A percentile compares a stretch with the other conserved stretches of the same genome.
phyloP scores from a whole-genome alignment of 2,888 invertebrate genomes.

The Dioctria rufipes region DNA sequence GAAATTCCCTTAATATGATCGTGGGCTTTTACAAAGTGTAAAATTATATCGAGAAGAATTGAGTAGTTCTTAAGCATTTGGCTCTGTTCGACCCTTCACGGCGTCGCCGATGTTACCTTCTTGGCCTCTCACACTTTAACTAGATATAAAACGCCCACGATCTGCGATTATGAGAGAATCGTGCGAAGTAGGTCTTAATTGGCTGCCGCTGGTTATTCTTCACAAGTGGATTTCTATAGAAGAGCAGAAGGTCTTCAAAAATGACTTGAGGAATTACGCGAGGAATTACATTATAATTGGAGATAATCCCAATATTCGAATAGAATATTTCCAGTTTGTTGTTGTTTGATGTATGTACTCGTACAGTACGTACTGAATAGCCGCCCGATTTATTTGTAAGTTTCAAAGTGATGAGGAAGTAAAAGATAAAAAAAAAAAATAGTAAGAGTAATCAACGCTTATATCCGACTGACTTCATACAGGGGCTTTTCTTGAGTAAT shows the following conservation, averaged over 20 bases:
- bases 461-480: background rate
- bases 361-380: background rate
- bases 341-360: too few relatives aligned
- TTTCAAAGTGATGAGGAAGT: background rate
- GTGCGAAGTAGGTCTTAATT: slow-evolving; percentile 39
- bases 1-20: too few relatives aligned
- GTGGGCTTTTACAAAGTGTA: too few relatives aligned
- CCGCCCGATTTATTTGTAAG: background rate
- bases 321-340: background rate
- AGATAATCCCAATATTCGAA: background rate
- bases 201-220: background rate
- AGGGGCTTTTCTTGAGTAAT: background rate
- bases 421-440: background rate
- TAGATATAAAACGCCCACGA: slow-evolving; percentile 1
- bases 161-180: slow-evolving; percentile 8
- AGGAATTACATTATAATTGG: background rate
- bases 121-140: background rate
- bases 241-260: background rate
- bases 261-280: too few relatives aligned
- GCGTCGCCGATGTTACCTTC: background rate
- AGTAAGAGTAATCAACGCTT: background rate
- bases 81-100: background rate
- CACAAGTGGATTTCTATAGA: background rate
- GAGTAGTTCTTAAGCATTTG: too few relatives aligned
- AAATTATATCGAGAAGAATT: too few relatives aligned